phyloP scores from a whole-genome alignment of 2,888 invertebrate genomes.

The Lasioglossum figueresi region DNA sequence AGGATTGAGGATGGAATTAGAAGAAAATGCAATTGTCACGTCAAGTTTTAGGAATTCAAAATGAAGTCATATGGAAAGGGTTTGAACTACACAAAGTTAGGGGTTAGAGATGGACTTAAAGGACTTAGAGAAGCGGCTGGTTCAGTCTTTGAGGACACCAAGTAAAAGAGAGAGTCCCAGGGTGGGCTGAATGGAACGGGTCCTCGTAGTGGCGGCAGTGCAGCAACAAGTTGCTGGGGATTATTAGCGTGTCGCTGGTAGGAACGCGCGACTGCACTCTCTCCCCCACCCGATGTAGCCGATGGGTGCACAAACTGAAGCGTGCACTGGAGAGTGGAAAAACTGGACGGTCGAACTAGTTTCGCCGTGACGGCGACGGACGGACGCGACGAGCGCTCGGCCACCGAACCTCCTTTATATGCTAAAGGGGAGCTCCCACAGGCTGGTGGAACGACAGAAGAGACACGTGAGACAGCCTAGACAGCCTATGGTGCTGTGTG shows the following conservation, averaged over 20 bases:
- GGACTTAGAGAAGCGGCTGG: background rate
- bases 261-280: constrained; percentile 50
- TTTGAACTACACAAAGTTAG: background rate
- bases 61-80: no score
- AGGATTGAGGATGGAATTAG: no score
- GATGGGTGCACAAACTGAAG: constrained; percentile 57
- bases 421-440: constrained; percentile 58
- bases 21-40: no score
- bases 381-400: constrained; percentile 56
- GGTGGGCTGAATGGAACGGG: constrained; percentile 14
- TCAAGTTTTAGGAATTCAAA: no score
- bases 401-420: constrained; percentile 59
- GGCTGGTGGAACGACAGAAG: constrained; percentile 27
- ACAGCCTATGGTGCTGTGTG: constrained; percentile 6
- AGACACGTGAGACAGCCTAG: constrained; percentile 54
- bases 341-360: constrained; percentile 80
- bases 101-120: background rate
- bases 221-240: constrained; percentile 77
- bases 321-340: constrained; percentile 74
- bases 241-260: constrained; percentile 65
- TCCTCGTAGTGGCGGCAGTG: constrained; percentile 9
- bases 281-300: constrained; percentile 39
- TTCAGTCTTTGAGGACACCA: background rate
- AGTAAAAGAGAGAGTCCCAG: background rate
- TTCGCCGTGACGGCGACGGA: constrained; percentile 71